Conservation (phyloP, 2,888 invertebrate species). For the Xanthorhoe spadicearia region DNA sequence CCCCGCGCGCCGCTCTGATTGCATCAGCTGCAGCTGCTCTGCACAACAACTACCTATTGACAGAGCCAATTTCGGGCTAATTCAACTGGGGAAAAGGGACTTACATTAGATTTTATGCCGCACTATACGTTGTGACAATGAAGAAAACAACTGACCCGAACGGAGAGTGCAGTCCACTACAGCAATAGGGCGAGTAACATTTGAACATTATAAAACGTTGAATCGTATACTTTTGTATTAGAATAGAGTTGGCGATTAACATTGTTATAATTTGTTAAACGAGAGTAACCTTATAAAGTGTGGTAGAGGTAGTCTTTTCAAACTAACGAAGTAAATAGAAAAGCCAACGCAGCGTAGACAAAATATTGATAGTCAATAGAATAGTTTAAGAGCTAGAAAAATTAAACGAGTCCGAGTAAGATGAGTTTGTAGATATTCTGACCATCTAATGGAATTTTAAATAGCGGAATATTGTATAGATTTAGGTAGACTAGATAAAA, state of each 20-base stretch:
- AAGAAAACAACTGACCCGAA: slow-evolving; percentile 71
- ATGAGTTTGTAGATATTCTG: slow-evolving; percentile 70
- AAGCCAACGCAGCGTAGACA: slow-evolving; percentile 58
- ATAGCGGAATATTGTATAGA: slow-evolving; percentile 71
- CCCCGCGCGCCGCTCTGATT: slow-evolving; percentile 54
- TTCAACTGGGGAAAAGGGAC: slow-evolving; percentile 63
- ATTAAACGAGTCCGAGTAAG: slow-evolving; percentile 59
- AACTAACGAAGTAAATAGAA: slow-evolving; percentile 66
- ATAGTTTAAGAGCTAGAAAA: slow-evolving; percentile 71
- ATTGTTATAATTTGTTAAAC: slow-evolving; percentile 60
- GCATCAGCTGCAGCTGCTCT: slow-evolving; percentile 47
- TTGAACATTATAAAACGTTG: slow-evolving; percentile 75
- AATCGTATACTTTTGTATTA: slow-evolving; percentile 68
- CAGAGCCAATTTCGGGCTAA: slow-evolving; percentile 51
- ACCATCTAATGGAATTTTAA: slow-evolving; percentile 62
- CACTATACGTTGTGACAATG: slow-evolving; percentile 62
- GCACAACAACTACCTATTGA: slow-evolving; percentile 47
- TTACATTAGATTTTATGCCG: slow-evolving; percentile 52
- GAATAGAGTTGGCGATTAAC: slow-evolving; percentile 70
- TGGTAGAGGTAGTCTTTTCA: slow-evolving; percentile 71
- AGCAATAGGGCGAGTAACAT: slow-evolving; percentile 81
- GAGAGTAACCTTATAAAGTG: slow-evolving; percentile 59
- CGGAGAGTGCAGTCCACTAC: slow-evolving; percentile 72
- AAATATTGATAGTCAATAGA: slow-evolving; percentile 63
- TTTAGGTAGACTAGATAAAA: slow-evolving; percentile 56